These are phyloP conservation scores for Spatulosminthurus flaviceps DNA, from an alignment of 2,888 invertebrate species.

Conservation along the genomic window DNA sequence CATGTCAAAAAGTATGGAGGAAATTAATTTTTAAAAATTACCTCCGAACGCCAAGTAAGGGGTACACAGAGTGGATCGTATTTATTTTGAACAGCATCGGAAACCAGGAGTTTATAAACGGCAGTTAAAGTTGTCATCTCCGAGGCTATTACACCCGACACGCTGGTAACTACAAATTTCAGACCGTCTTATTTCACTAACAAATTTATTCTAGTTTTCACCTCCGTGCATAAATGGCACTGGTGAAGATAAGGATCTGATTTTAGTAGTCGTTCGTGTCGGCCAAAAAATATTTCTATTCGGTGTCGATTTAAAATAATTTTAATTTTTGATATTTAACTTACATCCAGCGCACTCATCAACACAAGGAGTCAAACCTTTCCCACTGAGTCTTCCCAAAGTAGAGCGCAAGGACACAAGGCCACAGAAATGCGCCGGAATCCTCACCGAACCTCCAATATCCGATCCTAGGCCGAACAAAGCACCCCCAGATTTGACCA, in stretches of 20 bases:
- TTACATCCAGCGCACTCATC: conserved; percentile 44
- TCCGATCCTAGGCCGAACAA: conserved; percentile 59
- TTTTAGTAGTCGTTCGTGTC: no score
- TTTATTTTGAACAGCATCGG: conserved; percentile 39
- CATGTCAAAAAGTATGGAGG: no score
- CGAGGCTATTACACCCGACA: not conserved
- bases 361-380: conserved; percentile 42
- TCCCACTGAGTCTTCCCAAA: conserved; percentile 65
- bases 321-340: not conserved
- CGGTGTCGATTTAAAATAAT: not conserved
- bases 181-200: no score
- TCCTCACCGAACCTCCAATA: conserved; percentile 68
- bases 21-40: conserved; percentile 17
- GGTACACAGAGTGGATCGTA: conserved; percentile 51
- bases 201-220: no score
- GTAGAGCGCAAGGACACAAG: conserved; percentile 67
- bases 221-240: no score
- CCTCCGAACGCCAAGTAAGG: conserved; percentile 55
- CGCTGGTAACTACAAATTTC: not conserved
- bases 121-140: not conserved
- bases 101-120: not conserved
- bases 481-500: conserved; percentile 53
- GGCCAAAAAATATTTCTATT: no score
- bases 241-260: no score
- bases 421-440: conserved; percentile 68